Evolutionary conservation across 2,888 invertebrate genomes (phyloP).

Genomic region (Caenorhabditis japonica): DNA sequence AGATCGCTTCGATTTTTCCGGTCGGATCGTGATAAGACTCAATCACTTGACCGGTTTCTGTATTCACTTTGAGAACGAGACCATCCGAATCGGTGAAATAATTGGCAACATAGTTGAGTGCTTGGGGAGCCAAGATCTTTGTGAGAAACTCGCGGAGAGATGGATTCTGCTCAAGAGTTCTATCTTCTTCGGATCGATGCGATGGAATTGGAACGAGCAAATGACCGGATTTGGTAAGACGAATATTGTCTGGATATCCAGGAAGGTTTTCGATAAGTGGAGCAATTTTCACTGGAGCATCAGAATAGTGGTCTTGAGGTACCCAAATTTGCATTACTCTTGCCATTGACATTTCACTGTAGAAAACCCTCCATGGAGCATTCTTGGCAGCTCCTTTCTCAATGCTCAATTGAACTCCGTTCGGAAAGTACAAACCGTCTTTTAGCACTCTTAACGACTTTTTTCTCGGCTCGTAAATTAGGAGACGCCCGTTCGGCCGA

Average conservation of each 20-base stretch:
- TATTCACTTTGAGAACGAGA: constrained; percentile 55
- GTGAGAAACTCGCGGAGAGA: constrained; percentile 55
- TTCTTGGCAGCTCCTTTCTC: constrained; percentile 41
- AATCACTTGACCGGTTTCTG: constrained; percentile 54
- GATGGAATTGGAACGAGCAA: constrained; percentile 47
- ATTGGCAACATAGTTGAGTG: constrained; percentile 36
- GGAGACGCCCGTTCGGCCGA: constrained; percentile 64
- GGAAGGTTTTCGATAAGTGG: constrained; percentile 60
- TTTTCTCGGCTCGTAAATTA: constrained; percentile 53
- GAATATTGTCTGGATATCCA: constrained; percentile 67
- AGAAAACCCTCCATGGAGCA: constrained; percentile 44
- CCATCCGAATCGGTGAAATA: constrained; percentile 39
- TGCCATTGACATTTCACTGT: constrained; percentile 62
- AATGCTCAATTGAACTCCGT: constrained; percentile 58
- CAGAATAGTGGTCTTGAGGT: constrained; percentile 49
- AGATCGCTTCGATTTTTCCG: constrained; percentile 41
- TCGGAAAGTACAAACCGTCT: constrained; percentile 62
- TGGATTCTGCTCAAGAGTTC: constrained; percentile 45
- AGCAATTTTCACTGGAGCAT: constrained; percentile 26
- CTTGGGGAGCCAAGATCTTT: constrained; percentile 54
- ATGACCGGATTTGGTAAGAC: constrained; percentile 43
- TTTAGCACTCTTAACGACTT: constrained; percentile 50
- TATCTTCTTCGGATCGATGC: constrained; percentile 41
- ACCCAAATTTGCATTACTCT: constrained; percentile 60
- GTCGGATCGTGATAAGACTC: constrained; percentile 57